Evolutionary conservation across 2,888 invertebrate species (phyloP).

Genomic region (Geotrupes spiniger): DNA sequence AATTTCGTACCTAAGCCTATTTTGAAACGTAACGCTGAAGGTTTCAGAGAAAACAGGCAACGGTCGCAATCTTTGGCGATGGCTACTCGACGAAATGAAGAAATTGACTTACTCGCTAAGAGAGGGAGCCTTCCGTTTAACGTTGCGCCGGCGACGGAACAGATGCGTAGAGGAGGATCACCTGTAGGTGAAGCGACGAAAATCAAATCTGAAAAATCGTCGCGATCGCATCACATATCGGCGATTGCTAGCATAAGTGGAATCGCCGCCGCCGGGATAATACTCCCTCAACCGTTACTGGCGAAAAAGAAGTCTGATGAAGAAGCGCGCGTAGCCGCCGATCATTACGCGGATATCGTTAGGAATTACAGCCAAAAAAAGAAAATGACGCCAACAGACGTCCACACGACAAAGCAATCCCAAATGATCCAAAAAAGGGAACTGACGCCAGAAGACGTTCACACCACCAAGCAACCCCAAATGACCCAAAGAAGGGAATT

Average conservation of each 20-base stretch:
- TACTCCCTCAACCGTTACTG: slow-evolving; percentile 39
- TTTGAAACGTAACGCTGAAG: slow-evolving; percentile 55
- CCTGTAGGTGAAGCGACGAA: slow-evolving; percentile 21
- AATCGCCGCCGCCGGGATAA: slow-evolving; percentile 43
- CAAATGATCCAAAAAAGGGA: not conserved
- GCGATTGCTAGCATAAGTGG: slow-evolving; percentile 41
- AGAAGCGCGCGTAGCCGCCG: slow-evolving; percentile 68
- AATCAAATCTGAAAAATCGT: no score
- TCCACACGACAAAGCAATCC: not conserved
- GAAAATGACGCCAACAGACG: not conserved
- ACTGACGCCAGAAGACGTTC: not conserved
- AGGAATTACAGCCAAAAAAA: slow-evolving; percentile 59
- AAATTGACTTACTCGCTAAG: not conserved
- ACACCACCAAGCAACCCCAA: not conserved
- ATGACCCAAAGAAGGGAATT: not conserved
- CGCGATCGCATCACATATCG: slow-evolving; percentile 31
- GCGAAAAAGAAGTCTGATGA: slow-evolving; percentile 55
- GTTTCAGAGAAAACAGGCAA: slow-evolving; percentile 30
- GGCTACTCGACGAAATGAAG: not conserved
- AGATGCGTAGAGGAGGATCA: slow-evolving; percentile 19
- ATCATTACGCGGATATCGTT: slow-evolving; percentile 79
- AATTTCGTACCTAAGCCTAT: slow-evolving; percentile 78
- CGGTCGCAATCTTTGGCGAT: slow-evolving; percentile 33
- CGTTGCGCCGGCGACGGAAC: no score
- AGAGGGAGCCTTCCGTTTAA: not conserved